Percentiles rank a stretch among this genome's conserved stretches.
phyloP scores from a whole-genome alignment of 1,140 invertebrate genomes.

The Phenacoccus solenopsis region DNA sequence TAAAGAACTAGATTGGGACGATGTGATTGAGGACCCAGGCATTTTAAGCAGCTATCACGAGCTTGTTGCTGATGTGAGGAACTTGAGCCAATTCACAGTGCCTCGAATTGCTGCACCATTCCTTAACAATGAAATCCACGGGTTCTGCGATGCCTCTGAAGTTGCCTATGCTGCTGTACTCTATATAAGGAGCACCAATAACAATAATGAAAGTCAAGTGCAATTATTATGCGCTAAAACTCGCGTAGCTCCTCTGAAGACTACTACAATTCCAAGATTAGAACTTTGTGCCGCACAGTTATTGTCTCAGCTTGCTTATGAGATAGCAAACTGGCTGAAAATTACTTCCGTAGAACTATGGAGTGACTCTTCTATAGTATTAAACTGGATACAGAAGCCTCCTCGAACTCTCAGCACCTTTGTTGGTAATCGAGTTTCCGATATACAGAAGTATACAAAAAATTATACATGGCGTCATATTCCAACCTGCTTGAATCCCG shows the following conservation, averaged over 20 bases:
- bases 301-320: constrained; percentile 24
- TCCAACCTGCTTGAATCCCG: constrained; percentile 32
- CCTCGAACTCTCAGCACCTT: constrained; percentile 31
- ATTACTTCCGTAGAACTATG: constrained; percentile 29
- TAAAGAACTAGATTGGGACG: constrained; percentile 35
- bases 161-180: constrained; percentile 27
- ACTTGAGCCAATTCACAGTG: neutral
- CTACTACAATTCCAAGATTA: constrained; percentile 31
- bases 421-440: constrained; percentile 32
- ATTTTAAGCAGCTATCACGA: constrained; percentile 5
- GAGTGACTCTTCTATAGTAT: constrained; percentile 32
- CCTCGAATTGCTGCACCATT: neutral
- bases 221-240: constrained; percentile 31
- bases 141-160: constrained; percentile 30
- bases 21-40: constrained; percentile 23
- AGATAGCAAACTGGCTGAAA: constrained; percentile 21
- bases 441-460: constrained; percentile 30
- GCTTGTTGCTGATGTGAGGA: neutral
- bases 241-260: constrained; percentile 31
- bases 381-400: constrained; percentile 31
- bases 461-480: constrained; percentile 33
- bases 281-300: constrained; percentile 33
- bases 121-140: constrained; percentile 27
- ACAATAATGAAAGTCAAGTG: constrained; percentile 27
- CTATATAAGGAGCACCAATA: constrained; percentile 22